A percentile compares a stretch with the other conserved stretches of the same genome.
Evolutionary conservation across 2,888 invertebrate species (phyloP).

Genomic region (Chromoteleia sp.): DNA sequence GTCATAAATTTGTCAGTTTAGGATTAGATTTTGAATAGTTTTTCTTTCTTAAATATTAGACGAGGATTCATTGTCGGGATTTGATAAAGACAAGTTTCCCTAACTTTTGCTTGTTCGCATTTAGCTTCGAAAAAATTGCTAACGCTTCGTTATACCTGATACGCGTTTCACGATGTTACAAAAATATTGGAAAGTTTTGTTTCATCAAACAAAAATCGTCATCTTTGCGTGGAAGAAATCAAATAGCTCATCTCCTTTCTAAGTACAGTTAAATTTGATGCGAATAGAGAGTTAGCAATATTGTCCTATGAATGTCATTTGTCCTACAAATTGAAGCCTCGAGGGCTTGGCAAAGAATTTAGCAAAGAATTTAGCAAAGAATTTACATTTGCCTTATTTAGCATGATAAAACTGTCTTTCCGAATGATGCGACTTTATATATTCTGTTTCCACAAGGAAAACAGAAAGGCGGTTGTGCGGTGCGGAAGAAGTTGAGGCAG

Average conservation of each 20-base stretch:
- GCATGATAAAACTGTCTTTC: constrained; percentile 43
- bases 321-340: constrained; percentile 36
- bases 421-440: constrained; percentile 41
- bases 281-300: constrained; percentile 26
- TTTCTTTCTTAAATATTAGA: no score
- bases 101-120: no score
- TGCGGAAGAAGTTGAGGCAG: constrained; percentile 19
- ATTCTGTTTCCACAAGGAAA: constrained; percentile 25
- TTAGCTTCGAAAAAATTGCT: no score
- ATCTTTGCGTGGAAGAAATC: constrained; percentile 25
- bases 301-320: constrained; percentile 63
- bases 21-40: no score
- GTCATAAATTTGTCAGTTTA: no score
- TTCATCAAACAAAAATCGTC: constrained; percentile 7
- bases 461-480: constrained; percentile 16
- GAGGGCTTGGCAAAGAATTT: constrained; percentile 53
- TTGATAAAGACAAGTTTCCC: no score
- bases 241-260: not conserved
- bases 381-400: constrained; percentile 49
- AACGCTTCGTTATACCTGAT: no score
- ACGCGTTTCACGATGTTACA: no score
- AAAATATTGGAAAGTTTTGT: not conserved
- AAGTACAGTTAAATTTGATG: constrained; percentile 26
- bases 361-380: constrained; percentile 53
- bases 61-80: no score